Evolutionary conservation across 2,888 invertebrate species (phyloP), one percentile per base, ranked within the genome.

Genomic region (Ophonus ardosiacus): DNA sequence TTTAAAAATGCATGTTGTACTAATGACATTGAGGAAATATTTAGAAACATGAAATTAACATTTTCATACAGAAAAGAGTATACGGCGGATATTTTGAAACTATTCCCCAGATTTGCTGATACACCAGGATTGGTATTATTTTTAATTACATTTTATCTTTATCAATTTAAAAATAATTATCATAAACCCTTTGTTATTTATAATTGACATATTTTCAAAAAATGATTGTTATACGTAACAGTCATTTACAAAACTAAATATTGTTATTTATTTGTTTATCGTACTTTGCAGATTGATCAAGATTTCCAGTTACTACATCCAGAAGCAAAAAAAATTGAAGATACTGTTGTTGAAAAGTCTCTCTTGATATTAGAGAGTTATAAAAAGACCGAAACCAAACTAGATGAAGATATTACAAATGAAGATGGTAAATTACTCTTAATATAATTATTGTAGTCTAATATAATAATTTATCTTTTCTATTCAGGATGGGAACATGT

Each of bases 111-210:
- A 61, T 61, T 61, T 61, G 61, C 0, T 8, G 61, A 15, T 18
- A 61, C 61, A 61, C 61, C 61, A 61, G 18, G 61, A 61, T 18
- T 61, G 10, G 61, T 61, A 61, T 15, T 57, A 57, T 8, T 61
- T 18, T 61, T 8, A 61, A 61, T 61, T 61, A 18, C 5, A 6
- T 57, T 57, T 57, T 21, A 21, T 61, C 17, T 61, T 61, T 61
- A 61, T 6, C 18, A 61, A 61, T 61, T 61, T 18, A 61, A 61
- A 61, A 61, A 61, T 18, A 61, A 8, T 15, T 1, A 6, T 18
- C 2, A 17, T 61, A 61, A 43, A 43, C 43, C 43, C 5, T 43
- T 43, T 43, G 18, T 61, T 61, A 61, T 18, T 61, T 61, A 61
- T 18, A 61, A 61, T 61, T 61, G 61, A 61, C 18, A 61, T 18